Conservation (phyloP, 2,797 vertebrate species). For the Chelonia mydas region DNA sequence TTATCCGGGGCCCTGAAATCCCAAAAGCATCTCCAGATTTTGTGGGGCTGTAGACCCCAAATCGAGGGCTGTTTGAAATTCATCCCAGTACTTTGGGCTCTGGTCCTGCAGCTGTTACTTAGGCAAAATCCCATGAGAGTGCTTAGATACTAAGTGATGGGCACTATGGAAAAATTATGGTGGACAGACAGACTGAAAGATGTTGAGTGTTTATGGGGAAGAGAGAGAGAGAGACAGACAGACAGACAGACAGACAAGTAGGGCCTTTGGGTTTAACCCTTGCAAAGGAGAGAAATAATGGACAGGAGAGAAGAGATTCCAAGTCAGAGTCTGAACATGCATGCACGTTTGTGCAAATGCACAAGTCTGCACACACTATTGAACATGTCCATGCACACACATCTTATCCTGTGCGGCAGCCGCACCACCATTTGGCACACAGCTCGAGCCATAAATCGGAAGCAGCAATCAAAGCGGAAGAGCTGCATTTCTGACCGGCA, state of each 20-base stretch:
- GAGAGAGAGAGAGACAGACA: no score
- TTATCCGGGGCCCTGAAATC: background rate
- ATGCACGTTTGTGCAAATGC: fast-evolving
- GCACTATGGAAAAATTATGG: background rate
- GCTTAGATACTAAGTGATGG: background rate
- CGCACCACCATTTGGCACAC: background rate
- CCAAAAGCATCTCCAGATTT: background rate
- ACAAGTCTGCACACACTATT: background rate
- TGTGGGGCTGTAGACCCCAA: background rate
- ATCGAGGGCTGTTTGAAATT: background rate
- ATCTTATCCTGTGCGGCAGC: background rate
- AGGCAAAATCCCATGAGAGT: background rate
- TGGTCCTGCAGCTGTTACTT: background rate
- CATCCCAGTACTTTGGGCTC: background rate
- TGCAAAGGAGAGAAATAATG: background rate
- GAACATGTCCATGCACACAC: background rate
- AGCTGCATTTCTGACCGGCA: slow-evolving; percentile 19
- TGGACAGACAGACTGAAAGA: fast-evolving
- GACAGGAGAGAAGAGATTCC: background rate
- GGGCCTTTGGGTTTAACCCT: background rate
- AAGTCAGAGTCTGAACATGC: background rate
- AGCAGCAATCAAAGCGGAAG: background rate
- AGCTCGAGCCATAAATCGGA: background rate
- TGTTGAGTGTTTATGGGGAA: background rate
- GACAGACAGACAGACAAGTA: background rate